Percentiles rank a stretch among this genome's conserved stretches.
Conservation (phyloP, 2,113 vertebrate species). For the Mobula birostris region DNA sequence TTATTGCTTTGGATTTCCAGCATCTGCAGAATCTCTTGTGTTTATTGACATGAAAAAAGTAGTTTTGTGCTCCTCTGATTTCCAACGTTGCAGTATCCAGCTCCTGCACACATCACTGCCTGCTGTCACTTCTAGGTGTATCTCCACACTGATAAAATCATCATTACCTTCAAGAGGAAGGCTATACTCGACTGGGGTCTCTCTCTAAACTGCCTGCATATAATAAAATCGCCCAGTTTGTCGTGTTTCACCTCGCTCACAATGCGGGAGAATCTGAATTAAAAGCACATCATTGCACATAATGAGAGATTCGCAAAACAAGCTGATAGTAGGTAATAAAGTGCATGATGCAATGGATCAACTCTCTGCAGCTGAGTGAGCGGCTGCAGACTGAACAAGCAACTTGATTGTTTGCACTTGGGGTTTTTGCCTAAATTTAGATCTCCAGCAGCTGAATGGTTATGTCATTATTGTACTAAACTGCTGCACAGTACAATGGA, state of each 20-base stretch:
- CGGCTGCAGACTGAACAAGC: neutral
- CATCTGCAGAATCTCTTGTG: too few species aligned
- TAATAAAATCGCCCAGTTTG: neutral
- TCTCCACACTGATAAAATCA: neutral
- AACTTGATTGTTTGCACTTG: neutral
- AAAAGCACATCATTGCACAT: conserved; percentile 25
- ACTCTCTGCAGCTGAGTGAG: neutral
- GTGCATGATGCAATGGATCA: neutral
- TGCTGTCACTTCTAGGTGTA: too few species aligned
- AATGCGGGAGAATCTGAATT: neutral
- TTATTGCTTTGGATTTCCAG: too few species aligned
- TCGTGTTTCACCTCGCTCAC: neutral
- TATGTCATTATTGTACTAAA: neutral
- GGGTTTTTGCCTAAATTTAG: neutral
- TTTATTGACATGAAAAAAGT: neutral
- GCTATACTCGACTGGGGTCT: neutral
- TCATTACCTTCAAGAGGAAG: neutral
- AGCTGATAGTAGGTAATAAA: conserved; percentile 1
- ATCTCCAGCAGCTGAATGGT: neutral
- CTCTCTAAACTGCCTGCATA: too few species aligned
- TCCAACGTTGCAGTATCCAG: neutral
- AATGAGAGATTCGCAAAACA: neutral
- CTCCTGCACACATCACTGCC: neutral
- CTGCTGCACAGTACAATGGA: neutral
- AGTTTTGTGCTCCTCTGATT: neutral